Conservation (phyloP, 2,113 vertebrate genomes). For the Globicephala melas region DNA sequence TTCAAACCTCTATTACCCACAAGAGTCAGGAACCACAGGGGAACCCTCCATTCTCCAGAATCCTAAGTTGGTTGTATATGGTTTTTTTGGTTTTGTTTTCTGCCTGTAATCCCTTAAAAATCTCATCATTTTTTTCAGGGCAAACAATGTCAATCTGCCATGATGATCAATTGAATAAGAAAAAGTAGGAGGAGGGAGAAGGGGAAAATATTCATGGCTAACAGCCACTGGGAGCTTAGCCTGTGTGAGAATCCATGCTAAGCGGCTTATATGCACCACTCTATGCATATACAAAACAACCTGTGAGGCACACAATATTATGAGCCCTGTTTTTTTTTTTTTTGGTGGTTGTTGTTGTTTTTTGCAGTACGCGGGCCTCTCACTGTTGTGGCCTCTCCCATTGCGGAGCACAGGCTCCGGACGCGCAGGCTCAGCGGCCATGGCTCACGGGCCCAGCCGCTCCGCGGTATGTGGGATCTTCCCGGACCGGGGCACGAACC, state of each 20-base stretch:
- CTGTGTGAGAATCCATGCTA: background rate
- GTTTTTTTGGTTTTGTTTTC: background rate
- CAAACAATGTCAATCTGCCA: background rate
- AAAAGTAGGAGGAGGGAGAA: background rate
- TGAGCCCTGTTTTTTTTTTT: background rate
- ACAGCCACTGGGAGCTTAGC: background rate
- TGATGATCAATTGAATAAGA: background rate
- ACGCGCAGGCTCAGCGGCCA: fast-evolving
- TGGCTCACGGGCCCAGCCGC: no score
- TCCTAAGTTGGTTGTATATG: background rate
- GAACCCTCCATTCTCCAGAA: background rate
- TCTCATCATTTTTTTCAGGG: background rate
- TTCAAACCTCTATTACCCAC: background rate
- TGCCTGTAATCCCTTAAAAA: background rate
- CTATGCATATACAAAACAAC: background rate
- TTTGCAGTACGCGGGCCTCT: no score
- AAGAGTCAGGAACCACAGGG: background rate
- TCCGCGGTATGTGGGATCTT: no score
- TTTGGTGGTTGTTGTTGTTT: no score
- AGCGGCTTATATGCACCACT: background rate
- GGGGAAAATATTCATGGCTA: background rate
- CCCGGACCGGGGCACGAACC: no score
- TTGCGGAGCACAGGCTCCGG: no score
- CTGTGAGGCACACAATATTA: no score
- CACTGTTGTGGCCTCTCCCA: no score